These are phyloP conservation scores for Prunella fulvescens DNA, from an alignment of 2,113 vertebrate species.

Conservation along the genomic window DNA sequence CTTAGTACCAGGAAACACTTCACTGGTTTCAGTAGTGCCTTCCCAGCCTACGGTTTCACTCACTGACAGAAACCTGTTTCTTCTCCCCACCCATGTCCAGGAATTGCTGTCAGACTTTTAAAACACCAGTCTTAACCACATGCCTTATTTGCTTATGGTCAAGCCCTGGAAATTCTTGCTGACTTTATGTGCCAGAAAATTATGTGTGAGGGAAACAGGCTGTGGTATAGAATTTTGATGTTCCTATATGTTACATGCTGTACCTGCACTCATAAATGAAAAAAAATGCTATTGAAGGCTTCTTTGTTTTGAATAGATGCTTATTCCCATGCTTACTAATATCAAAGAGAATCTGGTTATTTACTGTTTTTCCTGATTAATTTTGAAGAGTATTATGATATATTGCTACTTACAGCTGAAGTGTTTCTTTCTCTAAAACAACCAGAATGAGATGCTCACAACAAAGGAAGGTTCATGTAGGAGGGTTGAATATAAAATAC, in stretches of 20 bases:
- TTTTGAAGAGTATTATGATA: not conserved
- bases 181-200: not conserved
- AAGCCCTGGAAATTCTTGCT: not conserved
- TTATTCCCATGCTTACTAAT: not conserved
- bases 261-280: not conserved
- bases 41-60: not conserved
- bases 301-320: not conserved
- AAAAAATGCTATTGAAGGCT: not conserved
- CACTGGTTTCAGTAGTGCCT: not conserved
- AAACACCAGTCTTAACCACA: not conserved
- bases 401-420: not conserved
- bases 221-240: not conserved
- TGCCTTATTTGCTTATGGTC: not conserved
- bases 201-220: not conserved
- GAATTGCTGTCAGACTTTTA: not conserved
- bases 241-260: accelerated
- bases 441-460: not conserved
- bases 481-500: not conserved
- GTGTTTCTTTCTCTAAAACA: not conserved
- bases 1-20: not conserved
- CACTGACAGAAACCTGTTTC: not conserved
- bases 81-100: not conserved
- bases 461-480: not conserved
- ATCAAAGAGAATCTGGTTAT: not conserved
- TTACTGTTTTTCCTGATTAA: not conserved